Evolutionary conservation across 2,888 invertebrate species (phyloP).

Genomic region (Osmoderma eremita): DNA sequence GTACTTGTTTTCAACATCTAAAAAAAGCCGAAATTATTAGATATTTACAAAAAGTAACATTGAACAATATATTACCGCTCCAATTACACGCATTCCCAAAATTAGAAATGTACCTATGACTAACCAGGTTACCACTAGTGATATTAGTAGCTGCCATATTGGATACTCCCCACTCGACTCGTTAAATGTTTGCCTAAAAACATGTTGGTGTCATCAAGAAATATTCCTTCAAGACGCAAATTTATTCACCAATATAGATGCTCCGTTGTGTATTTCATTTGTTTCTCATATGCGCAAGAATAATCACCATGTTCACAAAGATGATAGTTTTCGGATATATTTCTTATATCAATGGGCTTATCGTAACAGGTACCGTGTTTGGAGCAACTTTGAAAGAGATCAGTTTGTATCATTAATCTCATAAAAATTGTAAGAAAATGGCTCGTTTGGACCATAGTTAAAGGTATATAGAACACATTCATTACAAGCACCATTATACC

Average conservation of each 20-base stretch:
- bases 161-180: slow-evolving; percentile 40
- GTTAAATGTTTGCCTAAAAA: slow-evolving; percentile 42
- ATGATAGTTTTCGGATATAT: neutral
- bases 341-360: neutral
- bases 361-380: slow-evolving; percentile 20
- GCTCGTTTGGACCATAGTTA: slow-evolving; percentile 39
- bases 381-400: slow-evolving; percentile 43
- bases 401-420: slow-evolving; percentile 43
- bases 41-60: neutral
- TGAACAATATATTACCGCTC: slow-evolving; percentile 41
- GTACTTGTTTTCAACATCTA: slow-evolving; percentile 43
- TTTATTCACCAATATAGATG: slow-evolving; percentile 45
- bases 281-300: slow-evolving; percentile 20
- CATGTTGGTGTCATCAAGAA: neutral
- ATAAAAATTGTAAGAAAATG: slow-evolving; percentile 44
- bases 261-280: slow-evolving; percentile 43
- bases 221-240: neutral
- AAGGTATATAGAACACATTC: slow-evolving; percentile 45
- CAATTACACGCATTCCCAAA: slow-evolving; percentile 44
- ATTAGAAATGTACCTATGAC: slow-evolving; percentile 43
- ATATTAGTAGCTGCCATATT: slow-evolving; percentile 45
- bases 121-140: slow-evolving; percentile 46
- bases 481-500: slow-evolving; percentile 45
- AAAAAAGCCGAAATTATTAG: slow-evolving; percentile 10
- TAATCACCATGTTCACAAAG: slow-evolving; percentile 37